These are phyloP conservation scores for Panthera tigris DNA, from an alignment of 2,113 vertebrate species.

Conservation along the genomic window DNA sequence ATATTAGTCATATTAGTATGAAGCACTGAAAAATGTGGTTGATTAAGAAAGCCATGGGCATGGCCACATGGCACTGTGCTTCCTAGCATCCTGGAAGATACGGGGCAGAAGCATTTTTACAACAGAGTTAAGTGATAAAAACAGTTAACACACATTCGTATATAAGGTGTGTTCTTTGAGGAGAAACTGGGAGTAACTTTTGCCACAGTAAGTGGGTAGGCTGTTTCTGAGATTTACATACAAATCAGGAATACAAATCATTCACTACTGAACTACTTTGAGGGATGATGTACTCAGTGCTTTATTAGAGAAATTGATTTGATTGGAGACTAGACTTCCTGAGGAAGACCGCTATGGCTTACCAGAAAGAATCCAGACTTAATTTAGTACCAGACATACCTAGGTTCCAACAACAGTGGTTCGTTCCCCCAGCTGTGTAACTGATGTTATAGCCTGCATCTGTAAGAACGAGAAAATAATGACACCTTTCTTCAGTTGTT, in stretches of 20 bases:
- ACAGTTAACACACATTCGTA: background rate
- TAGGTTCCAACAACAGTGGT: background rate
- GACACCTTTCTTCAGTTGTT: background rate
- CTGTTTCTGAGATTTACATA: background rate
- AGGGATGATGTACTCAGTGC: background rate
- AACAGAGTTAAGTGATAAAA: background rate
- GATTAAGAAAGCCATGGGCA: background rate
- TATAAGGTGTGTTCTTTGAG: background rate
- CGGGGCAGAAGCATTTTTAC: background rate
- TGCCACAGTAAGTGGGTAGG: background rate
- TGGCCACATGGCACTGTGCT: background rate
- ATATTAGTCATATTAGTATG: background rate
- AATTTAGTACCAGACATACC: background rate
- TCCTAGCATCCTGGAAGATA: background rate
- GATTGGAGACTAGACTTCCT: background rate
- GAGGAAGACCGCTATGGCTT: background rate
- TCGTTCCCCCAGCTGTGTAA: background rate
- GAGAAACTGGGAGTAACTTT: background rate
- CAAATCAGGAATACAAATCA: background rate
- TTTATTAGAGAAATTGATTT: background rate
- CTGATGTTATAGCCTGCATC: background rate
- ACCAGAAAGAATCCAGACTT: background rate
- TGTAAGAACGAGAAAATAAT: background rate
- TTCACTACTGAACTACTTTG: background rate
- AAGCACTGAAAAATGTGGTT: background rate